These are phyloP conservation scores for Spilogale gracilis DNA, from an alignment of 2,113 vertebrate genomes.

Conservation along the genomic window DNA sequence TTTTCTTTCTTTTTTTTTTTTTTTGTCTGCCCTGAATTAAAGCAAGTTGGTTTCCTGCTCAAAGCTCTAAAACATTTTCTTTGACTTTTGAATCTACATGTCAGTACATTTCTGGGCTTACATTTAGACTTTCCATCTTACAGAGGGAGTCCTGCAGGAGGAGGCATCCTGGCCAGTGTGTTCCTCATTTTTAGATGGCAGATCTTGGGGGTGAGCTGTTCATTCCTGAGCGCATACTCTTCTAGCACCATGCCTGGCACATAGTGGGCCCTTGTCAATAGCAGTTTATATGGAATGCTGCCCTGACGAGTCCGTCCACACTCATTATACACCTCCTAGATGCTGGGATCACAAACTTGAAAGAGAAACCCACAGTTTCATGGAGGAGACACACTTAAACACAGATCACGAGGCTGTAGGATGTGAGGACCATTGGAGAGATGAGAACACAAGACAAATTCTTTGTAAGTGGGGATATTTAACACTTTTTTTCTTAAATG, in stretches of 20 bases:
- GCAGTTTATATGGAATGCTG: not conserved
- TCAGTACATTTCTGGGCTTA: not conserved
- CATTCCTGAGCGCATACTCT: not conserved
- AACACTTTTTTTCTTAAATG: not conserved
- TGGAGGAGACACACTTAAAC: not conserved
- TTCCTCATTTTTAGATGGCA: not conserved
- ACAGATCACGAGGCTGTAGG: not conserved
- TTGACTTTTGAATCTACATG: not conserved
- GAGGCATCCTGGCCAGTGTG: not conserved
- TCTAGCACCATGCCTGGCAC: not conserved
- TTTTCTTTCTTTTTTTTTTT: not conserved
- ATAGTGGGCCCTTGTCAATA: too few species aligned
- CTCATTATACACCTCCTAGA: not conserved
- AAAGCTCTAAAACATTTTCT: not conserved
- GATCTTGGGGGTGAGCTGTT: not conserved
- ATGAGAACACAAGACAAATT: not conserved
- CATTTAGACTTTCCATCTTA: not conserved
- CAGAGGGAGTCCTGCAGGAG: not conserved
- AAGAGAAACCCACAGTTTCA: not conserved
- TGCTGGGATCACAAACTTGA: not conserved
- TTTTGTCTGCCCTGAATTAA: not conserved
- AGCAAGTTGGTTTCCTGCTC: slow-evolving; percentile 6
- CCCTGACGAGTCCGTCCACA: not conserved
- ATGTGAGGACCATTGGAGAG: not conserved
- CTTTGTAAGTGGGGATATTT: not conserved